phyloP scores from a whole-genome alignment of 2,113 vertebrate species.

The Gambusia holbrooki region DNA sequence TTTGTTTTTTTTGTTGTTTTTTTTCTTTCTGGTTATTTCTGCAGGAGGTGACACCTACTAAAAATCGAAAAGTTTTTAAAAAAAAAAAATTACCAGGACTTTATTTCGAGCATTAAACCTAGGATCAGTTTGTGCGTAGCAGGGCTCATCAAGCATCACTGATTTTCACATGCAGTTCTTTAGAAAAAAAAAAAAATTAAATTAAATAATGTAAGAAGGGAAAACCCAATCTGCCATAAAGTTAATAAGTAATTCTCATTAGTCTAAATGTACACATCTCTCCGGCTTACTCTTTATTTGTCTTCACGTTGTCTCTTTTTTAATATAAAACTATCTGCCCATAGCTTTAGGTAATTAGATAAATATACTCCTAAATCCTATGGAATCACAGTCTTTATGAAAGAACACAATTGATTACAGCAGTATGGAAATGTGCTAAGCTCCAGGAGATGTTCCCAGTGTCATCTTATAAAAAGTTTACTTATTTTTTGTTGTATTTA shows the following conservation, averaged over 20 bases:
- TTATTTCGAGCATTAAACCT: constrained; percentile 82
- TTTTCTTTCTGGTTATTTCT: constrained; percentile 73
- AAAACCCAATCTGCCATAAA: constrained; percentile 78
- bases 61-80: constrained; percentile 58
- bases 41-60: constrained; percentile 85
- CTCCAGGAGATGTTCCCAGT: constrained; percentile 72
- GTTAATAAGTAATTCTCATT: constrained; percentile 86
- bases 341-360: constrained; percentile 75
- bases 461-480: constrained; percentile 77
- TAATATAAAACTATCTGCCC: constrained; percentile 79
- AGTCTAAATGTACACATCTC: constrained; percentile 89
- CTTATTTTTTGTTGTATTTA: constrained; percentile 57
- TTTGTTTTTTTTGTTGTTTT: constrained; percentile 66
- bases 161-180: constrained; percentile 91
- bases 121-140: constrained; percentile 86
- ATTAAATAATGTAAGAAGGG: constrained; percentile 31
- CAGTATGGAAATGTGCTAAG: constrained; percentile 82
- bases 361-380: constrained; percentile 83
- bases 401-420: constrained; percentile 81
- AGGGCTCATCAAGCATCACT: constrained; percentile 88
- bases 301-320: constrained; percentile 52
- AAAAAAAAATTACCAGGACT: constrained; percentile 64
- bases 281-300: constrained; percentile 76
- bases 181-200: constrained; percentile 21
- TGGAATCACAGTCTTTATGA: constrained; percentile 89